Conservation (phyloP, 1,140 invertebrate genomes). For the Achatina immaculata region DNA sequence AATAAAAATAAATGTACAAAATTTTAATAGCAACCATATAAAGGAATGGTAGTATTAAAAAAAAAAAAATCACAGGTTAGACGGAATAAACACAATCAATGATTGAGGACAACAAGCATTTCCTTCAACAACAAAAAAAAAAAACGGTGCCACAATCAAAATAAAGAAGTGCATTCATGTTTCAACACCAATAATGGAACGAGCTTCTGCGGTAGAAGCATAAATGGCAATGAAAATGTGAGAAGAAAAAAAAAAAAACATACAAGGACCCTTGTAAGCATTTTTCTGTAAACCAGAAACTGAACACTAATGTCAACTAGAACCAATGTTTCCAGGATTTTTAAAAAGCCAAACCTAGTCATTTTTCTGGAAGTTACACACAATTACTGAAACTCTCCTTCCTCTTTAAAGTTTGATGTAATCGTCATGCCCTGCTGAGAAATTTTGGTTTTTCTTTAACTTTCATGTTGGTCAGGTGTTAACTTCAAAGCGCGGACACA, state of each 20-base stretch:
- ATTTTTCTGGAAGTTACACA: neutral
- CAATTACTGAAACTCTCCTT: neutral
- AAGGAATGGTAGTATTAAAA: neutral
- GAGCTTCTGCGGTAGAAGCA: neutral
- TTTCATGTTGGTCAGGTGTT: neutral
- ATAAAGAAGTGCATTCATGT: neutral
- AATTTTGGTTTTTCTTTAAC: constrained; percentile 8
- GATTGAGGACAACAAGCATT: neutral
- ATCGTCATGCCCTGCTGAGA: constrained; percentile 4
- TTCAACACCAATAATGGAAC: neutral
- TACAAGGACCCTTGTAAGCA: constrained; percentile 3
- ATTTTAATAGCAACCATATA: neutral
- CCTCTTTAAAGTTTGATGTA: constrained; percentile 7
- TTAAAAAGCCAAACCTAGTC: constrained; percentile 1
- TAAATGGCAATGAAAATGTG: neutral
- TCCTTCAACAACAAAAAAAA: too few species aligned
- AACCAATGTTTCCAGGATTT: constrained; percentile 5
- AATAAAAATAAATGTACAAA: too few species aligned
- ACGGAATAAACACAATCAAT: neutral
- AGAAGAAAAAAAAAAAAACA: neutral
- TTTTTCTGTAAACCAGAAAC: constrained; percentile 9
- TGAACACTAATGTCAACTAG: neutral
- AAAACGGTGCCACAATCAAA: neutral
- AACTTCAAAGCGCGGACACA: neutral
- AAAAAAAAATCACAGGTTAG: neutral